Conservation (phyloP, 2,888 invertebrate species). For the Spodoptera picta region DNA sequence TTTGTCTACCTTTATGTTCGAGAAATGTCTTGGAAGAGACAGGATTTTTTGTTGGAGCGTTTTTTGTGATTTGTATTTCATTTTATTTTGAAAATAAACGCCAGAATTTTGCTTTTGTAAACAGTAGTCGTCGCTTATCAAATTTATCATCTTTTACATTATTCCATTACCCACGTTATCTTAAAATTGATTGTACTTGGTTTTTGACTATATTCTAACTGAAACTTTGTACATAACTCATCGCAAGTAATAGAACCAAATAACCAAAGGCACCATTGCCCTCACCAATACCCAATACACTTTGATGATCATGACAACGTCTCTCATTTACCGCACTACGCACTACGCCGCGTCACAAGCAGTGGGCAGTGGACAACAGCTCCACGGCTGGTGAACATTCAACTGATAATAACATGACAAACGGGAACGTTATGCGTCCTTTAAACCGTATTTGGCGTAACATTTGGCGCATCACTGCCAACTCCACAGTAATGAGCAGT, state of each 20-base stretch:
- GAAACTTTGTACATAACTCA: too few relatives aligned
- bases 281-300: too few relatives aligned
- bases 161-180: too few relatives aligned
- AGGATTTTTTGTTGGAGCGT: slow-evolving; percentile 7
- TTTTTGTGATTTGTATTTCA: slow-evolving; percentile 9
- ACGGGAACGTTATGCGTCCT: slow-evolving; percentile 48
- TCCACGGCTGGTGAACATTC: slow-evolving; percentile 16
- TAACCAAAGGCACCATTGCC: slow-evolving; percentile 2
- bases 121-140: too few relatives aligned
- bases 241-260: slow-evolving; percentile 12
- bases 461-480: slow-evolving; percentile 47
- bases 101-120: background rate
- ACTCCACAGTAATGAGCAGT: slow-evolving; percentile 46
- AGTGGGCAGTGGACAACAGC: background rate
- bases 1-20: slow-evolving; percentile 45
- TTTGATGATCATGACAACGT: slow-evolving; percentile 11
- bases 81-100: background rate
- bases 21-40: slow-evolving; percentile 20
- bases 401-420: slow-evolving; percentile 45
- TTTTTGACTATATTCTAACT: too few relatives aligned
- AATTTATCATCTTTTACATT: too few relatives aligned
- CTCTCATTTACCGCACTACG: slow-evolving; percentile 14
- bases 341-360: background rate
- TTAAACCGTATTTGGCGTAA: slow-evolving; percentile 55
- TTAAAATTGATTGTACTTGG: too few relatives aligned